Percentiles rank a stretch among this genome's conserved stretches.
phyloP scores from a whole-genome alignment of 2,888 invertebrate species.

The Lydus trimaculatus region DNA sequence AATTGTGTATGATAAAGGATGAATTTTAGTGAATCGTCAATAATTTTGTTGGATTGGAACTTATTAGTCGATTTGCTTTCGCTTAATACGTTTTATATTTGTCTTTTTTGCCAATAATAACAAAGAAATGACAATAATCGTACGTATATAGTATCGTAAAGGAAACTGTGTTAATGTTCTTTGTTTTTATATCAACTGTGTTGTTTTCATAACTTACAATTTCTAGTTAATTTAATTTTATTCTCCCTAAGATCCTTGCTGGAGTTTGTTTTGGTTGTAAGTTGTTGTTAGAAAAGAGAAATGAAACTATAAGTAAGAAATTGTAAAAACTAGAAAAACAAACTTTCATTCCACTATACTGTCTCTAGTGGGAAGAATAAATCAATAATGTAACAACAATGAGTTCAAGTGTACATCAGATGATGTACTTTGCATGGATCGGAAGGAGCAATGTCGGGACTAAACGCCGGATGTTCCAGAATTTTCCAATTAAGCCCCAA shows the following conservation, averaged over 20 bases:
- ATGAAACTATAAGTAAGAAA: neutral
- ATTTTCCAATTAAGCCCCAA: no score
- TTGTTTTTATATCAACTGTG: neutral
- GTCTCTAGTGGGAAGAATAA: no score
- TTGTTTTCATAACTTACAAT: neutral
- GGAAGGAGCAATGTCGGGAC: no score
- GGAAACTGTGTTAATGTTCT: neutral
- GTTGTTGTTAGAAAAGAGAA: neutral
- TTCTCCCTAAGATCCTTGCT: neutral
- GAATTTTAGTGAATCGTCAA: neutral
- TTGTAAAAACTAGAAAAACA: neutral
- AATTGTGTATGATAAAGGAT: no score
- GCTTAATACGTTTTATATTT: neutral
- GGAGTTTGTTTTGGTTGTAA: neutral
- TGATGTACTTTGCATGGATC: no score
- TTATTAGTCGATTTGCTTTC: neutral
- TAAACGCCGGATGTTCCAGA: no score
- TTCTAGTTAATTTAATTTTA: neutral
- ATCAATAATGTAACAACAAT: no score
- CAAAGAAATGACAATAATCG: neutral
- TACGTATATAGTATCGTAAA: neutral
- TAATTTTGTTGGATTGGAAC: neutral
- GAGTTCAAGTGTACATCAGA: no score
- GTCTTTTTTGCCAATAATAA: neutral
- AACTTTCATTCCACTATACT: no score